These are phyloP conservation scores for Xenentodon cancila DNA, from an alignment of 2,797 vertebrate species.

Conservation along the genomic window DNA sequence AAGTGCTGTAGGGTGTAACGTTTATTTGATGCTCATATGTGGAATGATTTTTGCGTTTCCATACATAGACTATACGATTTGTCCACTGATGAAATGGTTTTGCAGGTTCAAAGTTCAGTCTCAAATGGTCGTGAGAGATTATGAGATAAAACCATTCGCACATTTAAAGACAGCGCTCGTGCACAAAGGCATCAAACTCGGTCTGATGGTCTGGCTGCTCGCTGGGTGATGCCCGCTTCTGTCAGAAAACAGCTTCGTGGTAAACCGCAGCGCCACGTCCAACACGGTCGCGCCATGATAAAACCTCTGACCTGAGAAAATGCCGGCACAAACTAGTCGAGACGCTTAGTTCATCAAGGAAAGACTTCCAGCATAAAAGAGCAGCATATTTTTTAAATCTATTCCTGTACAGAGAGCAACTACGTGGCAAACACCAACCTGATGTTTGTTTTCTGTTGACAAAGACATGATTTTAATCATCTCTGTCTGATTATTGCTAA, in stretches of 20 bases:
- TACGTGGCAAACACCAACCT: neutral
- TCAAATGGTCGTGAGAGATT: constrained; percentile 19
- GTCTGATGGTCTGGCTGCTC: constrained; percentile 24
- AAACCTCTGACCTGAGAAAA: constrained; percentile 41
- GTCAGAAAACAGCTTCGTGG: constrained; percentile 36
- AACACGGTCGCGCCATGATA: constrained; percentile 48
- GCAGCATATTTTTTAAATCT: neutral
- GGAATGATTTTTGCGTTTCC: too few relatives aligned
- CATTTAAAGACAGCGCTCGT: constrained; percentile 26
- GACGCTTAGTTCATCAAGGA: constrained; percentile 24
- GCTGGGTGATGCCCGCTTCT: constrained; percentile 26
- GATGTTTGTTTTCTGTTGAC: constrained; percentile 7
- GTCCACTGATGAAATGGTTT: neutral
- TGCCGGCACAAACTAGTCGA: neutral
- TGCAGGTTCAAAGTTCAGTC: constrained; percentile 3
- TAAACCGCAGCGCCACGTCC: constrained; percentile 39
- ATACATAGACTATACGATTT: too few relatives aligned
- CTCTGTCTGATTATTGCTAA: neutral
- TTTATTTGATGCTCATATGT: too few relatives aligned
- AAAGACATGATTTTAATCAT: neutral
- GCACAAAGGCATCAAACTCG: constrained; percentile 38
- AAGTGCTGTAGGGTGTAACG: too few relatives aligned
- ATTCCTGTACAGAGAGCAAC: constrained; percentile 19
- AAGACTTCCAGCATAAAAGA: constrained; percentile 13
- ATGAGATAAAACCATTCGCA: constrained; percentile 18